A percentile compares a stretch with the other conserved stretches of the same genome.
Conservation (phyloP, 2,797 vertebrate genomes). For the Danio jaintianensis region DNA sequence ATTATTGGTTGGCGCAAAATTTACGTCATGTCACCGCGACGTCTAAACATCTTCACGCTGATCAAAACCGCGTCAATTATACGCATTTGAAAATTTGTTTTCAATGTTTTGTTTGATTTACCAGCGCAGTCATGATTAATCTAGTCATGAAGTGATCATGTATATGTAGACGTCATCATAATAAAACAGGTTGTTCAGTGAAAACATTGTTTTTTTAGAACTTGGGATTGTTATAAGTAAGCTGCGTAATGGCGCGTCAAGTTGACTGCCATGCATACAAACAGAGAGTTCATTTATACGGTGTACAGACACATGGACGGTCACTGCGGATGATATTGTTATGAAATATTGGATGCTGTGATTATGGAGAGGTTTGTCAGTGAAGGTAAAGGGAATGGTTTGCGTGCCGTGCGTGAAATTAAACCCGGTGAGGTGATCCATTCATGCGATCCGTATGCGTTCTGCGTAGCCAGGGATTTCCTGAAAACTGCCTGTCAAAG, state of each 20-base stretch:
- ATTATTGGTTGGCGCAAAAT: background rate
- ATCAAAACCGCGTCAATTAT: background rate
- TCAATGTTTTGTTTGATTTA: background rate
- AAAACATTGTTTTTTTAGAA: background rate
- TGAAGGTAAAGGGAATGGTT: slow-evolving; percentile 82
- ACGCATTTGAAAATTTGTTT: background rate
- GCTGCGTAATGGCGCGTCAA: background rate
- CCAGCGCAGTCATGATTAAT: background rate
- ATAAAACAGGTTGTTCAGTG: background rate
- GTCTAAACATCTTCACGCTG: fast-evolving
- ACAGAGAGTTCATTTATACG: background rate
- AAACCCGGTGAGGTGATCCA: slow-evolving; percentile 79
- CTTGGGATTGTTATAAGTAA: background rate
- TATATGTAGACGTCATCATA: background rate
- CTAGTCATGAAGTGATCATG: background rate
- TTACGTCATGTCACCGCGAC: slow-evolving; percentile 47
- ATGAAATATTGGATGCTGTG: slow-evolving; percentile 68
- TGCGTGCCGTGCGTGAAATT: slow-evolving; percentile 73
- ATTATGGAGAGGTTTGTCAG: slow-evolving; percentile 82
- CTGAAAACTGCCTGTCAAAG: slow-evolving; percentile 80
- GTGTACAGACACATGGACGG: background rate
- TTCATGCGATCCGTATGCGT: slow-evolving; percentile 80
- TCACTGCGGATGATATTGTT: background rate
- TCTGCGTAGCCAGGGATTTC: slow-evolving; percentile 76
- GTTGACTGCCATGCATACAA: slow-evolving; percentile 7